Evolutionary conservation across 2,888 invertebrate species (phyloP).

Genomic region (Hoplodrina blanda): DNA sequence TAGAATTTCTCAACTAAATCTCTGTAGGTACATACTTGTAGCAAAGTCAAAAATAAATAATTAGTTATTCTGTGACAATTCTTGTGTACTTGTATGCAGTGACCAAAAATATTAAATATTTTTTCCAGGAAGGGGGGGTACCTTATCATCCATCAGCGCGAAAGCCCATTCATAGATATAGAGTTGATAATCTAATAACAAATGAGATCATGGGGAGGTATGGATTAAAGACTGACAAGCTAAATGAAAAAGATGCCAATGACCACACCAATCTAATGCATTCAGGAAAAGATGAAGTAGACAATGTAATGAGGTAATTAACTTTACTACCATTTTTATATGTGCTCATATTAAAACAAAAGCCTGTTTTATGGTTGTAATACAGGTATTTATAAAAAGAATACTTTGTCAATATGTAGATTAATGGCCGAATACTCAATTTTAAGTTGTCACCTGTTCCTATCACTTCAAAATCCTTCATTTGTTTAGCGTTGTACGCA

Average conservation of each 20-base stretch:
- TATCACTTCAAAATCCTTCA: neutral
- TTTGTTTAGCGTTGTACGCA: too few species aligned
- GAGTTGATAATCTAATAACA: neutral
- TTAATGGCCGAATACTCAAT: neutral
- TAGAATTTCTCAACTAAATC: neutral
- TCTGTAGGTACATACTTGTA: neutral
- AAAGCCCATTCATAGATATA: conserved; percentile 75
- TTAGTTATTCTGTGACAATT: too few species aligned
- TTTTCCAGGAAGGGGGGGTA: conserved; percentile 74
- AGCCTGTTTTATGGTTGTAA: neutral
- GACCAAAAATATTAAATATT: conserved; percentile 1
- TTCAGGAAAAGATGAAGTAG: conserved; percentile 77
- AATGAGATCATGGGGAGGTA: conserved; percentile 74
- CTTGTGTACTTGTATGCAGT: neutral
- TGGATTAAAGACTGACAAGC: conserved; percentile 62
- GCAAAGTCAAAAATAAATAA: neutral
- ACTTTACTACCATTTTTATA: neutral
- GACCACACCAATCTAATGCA: conserved; percentile 15
- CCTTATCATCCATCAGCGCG: conserved; percentile 76
- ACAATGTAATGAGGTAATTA: conserved; percentile 80
- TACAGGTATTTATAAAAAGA: neutral
- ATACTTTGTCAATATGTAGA: neutral
- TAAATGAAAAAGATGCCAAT: conserved; percentile 24
- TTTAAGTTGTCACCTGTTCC: neutral
- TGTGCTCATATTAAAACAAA: neutral